Evolutionary conservation across 2,888 invertebrate species (phyloP).

Genomic region (Chesias legatella): DNA sequence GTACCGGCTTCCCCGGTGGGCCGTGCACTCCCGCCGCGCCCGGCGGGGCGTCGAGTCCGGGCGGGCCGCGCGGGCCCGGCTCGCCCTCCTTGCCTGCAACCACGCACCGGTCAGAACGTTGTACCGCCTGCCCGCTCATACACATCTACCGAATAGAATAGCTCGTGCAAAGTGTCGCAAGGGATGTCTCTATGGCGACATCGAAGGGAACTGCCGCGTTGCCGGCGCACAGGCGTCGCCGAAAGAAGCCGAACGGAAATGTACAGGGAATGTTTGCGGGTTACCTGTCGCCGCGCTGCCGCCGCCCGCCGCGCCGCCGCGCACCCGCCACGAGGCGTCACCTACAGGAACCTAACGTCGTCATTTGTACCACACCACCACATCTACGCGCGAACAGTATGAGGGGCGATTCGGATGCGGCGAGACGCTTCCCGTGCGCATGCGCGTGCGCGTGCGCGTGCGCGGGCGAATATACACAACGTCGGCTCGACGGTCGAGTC

Average conservation of each 20-base stretch:
- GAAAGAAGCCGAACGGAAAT: background rate
- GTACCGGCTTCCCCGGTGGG: conserved; percentile 90
- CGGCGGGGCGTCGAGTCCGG: conserved; percentile 86
- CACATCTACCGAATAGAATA: no score
- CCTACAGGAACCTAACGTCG: conserved; percentile 30
- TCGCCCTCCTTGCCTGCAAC: conserved; percentile 86
- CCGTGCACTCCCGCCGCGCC: conserved; percentile 93
- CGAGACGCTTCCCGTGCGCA: conserved; percentile 23
- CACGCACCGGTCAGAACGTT: background rate
- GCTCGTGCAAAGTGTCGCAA: no score
- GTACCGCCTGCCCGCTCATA: background rate
- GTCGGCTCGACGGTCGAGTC: no score
- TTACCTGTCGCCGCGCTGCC: background rate
- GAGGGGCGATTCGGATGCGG: conserved; percentile 8
- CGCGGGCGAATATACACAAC: no score
- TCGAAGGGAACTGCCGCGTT: background rate
- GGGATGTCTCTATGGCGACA: background rate
- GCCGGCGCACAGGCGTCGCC: background rate
- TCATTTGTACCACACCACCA: conserved; percentile 56
- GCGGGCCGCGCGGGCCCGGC: conserved; percentile 86
- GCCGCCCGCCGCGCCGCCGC: background rate
- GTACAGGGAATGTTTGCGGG: background rate
- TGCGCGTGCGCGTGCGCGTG: conserved; percentile 20
- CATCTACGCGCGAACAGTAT: conserved; percentile 19
- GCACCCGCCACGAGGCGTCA: background rate